These are phyloP conservation scores for Eupeodes corollae DNA, from an alignment of 1,140 invertebrate genomes.

Conservation along the genomic window DNA sequence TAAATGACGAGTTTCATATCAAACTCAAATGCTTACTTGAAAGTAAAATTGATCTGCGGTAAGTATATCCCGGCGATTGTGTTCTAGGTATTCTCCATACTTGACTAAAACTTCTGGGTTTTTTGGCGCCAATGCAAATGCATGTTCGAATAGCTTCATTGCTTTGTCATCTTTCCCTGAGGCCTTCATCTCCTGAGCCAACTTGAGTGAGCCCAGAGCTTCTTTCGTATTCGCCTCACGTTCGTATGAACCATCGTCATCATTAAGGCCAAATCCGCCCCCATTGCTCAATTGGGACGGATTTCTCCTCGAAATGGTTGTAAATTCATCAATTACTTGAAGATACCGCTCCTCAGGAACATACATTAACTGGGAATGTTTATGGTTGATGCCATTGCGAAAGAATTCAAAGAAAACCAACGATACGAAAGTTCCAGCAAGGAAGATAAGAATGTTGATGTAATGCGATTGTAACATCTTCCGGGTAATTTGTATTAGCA, in stretches of 20 bases:
- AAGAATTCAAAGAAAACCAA: constrained; percentile 14
- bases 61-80: constrained; percentile 72
- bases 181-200: constrained; percentile 73
- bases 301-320: constrained; percentile 24
- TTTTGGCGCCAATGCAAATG: constrained; percentile 75
- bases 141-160: constrained; percentile 79
- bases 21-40: constrained; percentile 20
- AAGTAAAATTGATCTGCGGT: constrained; percentile 82
- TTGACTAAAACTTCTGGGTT: constrained; percentile 86
- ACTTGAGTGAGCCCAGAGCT: constrained; percentile 68
- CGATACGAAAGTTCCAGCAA: constrained; percentile 19
- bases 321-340: constrained; percentile 30
- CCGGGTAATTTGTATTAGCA: no score
- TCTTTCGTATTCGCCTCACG: constrained; percentile 43
- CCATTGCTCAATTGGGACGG: constrained; percentile 25
- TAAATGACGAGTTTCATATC: not conserved
- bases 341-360: constrained; percentile 23
- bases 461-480: not conserved
- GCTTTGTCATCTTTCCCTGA: constrained; percentile 77
- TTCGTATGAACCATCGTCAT: constrained; percentile 9
- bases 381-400: not conserved
- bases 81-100: constrained; percentile 89
- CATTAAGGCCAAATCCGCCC: constrained; percentile 13
- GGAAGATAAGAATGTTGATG: constrained; percentile 16
- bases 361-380: constrained; percentile 14